A percentile compares a stretch with the other conserved stretches of the same genome.
phyloP scores from a whole-genome alignment of 2,888 invertebrate species.

The Cerastis leucographa region DNA sequence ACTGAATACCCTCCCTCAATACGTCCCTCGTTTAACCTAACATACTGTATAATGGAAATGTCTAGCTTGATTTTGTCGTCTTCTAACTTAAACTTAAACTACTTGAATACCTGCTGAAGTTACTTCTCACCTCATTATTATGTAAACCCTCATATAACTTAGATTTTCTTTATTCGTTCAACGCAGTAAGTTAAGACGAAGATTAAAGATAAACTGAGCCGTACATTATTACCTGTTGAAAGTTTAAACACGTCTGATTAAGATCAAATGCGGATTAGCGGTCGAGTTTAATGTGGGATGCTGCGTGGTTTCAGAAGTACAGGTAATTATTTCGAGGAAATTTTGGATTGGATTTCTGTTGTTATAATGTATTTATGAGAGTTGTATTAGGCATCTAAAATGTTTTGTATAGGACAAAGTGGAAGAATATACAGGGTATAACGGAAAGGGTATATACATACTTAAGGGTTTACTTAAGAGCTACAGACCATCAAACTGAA shows the following conservation, averaged over 20 bases:
- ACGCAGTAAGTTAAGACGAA: slow-evolving; percentile 30
- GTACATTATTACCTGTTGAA: slow-evolving; percentile 49
- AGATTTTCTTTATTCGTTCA: slow-evolving; percentile 50
- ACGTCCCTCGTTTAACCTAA: too few species aligned
- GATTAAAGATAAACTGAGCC: slow-evolving; percentile 53
- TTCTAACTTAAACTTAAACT: slow-evolving; percentile 2
- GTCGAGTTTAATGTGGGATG: slow-evolving; percentile 12
- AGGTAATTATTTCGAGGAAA: background rate
- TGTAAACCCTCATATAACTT: slow-evolving; percentile 42
- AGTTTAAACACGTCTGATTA: slow-evolving; percentile 61
- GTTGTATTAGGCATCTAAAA: too few species aligned
- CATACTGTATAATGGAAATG: fast-evolving
- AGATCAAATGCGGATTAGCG: slow-evolving; percentile 52
- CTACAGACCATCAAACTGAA: too few species aligned
- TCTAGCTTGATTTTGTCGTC: background rate
- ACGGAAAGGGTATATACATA: too few species aligned
- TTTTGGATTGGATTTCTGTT: background rate
- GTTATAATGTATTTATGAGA: background rate
- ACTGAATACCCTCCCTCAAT: too few species aligned
- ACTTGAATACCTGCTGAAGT: slow-evolving; percentile 20
- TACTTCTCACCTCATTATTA: slow-evolving; percentile 34
- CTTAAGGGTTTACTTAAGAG: too few species aligned
- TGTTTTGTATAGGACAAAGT: too few species aligned
- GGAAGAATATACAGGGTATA: too few species aligned
- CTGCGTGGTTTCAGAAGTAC: background rate